A percentile compares a stretch with the other conserved stretches of the same genome.
Conservation (phyloP, 2,797 vertebrate genomes). For the Lepilemur ruficaudatus region DNA sequence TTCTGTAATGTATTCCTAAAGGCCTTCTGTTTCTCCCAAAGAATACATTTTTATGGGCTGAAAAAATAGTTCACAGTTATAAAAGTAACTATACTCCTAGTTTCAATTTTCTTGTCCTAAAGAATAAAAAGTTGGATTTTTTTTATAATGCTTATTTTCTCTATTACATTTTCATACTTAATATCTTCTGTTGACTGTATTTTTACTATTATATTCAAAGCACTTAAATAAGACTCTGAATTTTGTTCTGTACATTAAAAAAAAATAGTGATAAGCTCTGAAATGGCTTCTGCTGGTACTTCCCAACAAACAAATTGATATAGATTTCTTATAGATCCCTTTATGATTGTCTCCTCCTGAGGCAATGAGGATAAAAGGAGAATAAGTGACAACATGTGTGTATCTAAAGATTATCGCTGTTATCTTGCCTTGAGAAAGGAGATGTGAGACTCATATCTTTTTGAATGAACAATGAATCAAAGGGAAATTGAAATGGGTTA, state of each 20-base stretch:
- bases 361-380: background rate
- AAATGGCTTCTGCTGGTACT: background rate
- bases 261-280: background rate
- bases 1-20: background rate
- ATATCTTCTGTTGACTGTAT: background rate
- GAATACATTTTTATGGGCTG: background rate
- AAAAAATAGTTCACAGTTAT: background rate
- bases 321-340: background rate
- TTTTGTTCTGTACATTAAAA: background rate
- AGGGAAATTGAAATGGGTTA: background rate
- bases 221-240: background rate
- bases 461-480: background rate
- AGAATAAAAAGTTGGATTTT: background rate
- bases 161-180: background rate
- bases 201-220: background rate
- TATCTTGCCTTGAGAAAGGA: background rate
- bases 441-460: background rate
- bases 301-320: background rate
- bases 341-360: background rate
- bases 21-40: background rate
- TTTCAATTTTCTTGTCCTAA: background rate
- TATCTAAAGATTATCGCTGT: background rate
- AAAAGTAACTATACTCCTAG: background rate
- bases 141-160: background rate
- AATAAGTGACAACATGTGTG: background rate